Evolutionary conservation across 2,113 vertebrate species (phyloP).

Genomic region (Maccullochella peelii): DNA sequence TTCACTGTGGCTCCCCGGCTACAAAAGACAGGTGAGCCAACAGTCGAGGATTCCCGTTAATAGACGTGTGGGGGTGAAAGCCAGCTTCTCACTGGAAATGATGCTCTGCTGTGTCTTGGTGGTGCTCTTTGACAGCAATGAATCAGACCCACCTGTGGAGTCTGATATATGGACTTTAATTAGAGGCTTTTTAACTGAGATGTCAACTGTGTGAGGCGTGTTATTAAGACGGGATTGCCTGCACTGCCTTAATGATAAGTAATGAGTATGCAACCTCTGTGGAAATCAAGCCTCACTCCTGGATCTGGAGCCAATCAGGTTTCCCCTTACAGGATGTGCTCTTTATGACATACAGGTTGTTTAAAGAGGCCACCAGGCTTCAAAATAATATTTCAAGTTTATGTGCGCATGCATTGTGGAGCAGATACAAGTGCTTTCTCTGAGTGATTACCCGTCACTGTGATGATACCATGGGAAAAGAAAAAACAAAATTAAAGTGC

Average conservation of each 20-base stretch:
- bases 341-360: not conserved
- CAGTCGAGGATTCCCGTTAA: constrained; percentile 36
- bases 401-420: not conserved
- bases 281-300: constrained; percentile 52
- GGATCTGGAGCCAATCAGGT: constrained; percentile 34
- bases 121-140: constrained; percentile 41
- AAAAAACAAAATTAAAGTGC: constrained; percentile 8
- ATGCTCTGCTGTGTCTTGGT: not conserved
- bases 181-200: constrained; percentile 62
- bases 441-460: not conserved
- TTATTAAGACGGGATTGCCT: constrained; percentile 58
- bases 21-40: constrained; percentile 47
- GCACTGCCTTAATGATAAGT: constrained; percentile 47
- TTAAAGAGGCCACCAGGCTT: not conserved
- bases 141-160: constrained; percentile 58
- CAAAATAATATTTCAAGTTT: not conserved
- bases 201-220: constrained; percentile 40
- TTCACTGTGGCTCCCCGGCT: not conserved
- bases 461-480: not conserved
- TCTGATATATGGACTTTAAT: constrained; percentile 68
- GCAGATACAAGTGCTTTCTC: not conserved
- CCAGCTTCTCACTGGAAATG: constrained; percentile 5
- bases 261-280: constrained; percentile 51
- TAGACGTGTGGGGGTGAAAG: constrained; percentile 26
- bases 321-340: constrained; percentile 11